Evolutionary conservation across 92 coral and sea anemone species (phyloP).

Genomic region (Chrysogorgia sp.): DNA sequence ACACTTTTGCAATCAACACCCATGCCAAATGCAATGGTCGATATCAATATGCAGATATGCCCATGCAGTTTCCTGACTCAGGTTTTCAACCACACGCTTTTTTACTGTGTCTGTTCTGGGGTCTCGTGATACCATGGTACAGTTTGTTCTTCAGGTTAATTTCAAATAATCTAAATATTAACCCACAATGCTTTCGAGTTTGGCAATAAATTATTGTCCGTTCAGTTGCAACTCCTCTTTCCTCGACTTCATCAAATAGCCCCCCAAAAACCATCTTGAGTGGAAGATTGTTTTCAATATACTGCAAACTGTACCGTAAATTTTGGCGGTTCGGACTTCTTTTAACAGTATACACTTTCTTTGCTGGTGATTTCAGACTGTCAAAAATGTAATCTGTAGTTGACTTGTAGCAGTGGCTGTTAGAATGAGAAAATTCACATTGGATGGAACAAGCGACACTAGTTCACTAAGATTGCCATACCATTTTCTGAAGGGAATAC

Average conservation of each 20-base stretch:
- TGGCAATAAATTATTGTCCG: slow-evolving; percentile 32
- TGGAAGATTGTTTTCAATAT: slow-evolving; percentile 23
- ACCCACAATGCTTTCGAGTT: slow-evolving; percentile 33
- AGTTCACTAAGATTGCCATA: slow-evolving; percentile 31
- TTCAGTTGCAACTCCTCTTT: slow-evolving; percentile 27
- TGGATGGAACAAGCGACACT: slow-evolving; percentile 30
- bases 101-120: slow-evolving; percentile 30
- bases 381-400: slow-evolving; percentile 26
- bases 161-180: slow-evolving; percentile 24
- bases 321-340: slow-evolving; percentile 19
- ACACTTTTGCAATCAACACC: slow-evolving; percentile 26
- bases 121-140: slow-evolving; percentile 18
- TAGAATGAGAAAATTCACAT: slow-evolving; percentile 18
- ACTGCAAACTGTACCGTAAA: slow-evolving; percentile 30
- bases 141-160: slow-evolving; percentile 19
- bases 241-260: not conserved
- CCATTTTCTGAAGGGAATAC: slow-evolving; percentile 40
- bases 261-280: slow-evolving; percentile 30
- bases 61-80: slow-evolving; percentile 20
- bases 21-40: too few relatives aligned
- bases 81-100: slow-evolving; percentile 36
- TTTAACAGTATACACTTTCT: slow-evolving; percentile 32
- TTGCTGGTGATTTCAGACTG: slow-evolving; percentile 20
- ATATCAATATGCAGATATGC: slow-evolving; percentile 21
- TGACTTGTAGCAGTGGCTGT: slow-evolving; percentile 41